Evolutionary conservation across 2,888 invertebrate species (phyloP).

Genomic region (Cerceris rybyensis): DNA sequence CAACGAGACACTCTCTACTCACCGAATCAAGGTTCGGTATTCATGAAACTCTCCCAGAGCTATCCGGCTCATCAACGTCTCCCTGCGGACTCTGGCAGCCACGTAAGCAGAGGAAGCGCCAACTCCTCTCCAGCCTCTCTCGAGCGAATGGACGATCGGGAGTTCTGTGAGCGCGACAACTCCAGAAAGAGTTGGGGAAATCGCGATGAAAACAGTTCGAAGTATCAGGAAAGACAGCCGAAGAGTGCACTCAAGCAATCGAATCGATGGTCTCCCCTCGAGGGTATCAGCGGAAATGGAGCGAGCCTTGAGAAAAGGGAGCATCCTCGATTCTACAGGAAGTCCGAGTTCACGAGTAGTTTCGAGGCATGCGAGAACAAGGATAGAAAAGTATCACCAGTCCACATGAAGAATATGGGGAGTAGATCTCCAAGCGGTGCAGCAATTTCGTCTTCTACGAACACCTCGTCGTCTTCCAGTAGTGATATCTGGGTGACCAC

Average conservation of each 20-base stretch:
- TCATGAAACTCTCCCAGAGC: constrained; percentile 83
- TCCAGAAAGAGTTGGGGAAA: constrained; percentile 58
- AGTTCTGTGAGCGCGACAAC: constrained; percentile 61
- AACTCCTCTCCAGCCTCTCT: constrained; percentile 81
- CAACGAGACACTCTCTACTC: constrained; percentile 81
- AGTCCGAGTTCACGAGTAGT: constrained; percentile 63
- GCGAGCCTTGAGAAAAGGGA: constrained; percentile 59
- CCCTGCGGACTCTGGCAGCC: constrained; percentile 74
- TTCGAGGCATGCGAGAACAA: constrained; percentile 60
- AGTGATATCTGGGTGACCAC: constrained; percentile 84
- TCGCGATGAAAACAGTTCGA: constrained; percentile 57
- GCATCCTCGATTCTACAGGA: constrained; percentile 63
- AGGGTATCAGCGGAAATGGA: constrained; percentile 66
- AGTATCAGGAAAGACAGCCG: constrained; percentile 72
- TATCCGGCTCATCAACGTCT: constrained; percentile 83
- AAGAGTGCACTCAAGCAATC: constrained; percentile 72
- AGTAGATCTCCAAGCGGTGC: constrained; percentile 71
- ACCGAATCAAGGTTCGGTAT: constrained; percentile 71
- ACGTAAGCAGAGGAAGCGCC: constrained; percentile 71
- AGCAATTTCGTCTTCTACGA: constrained; percentile 77
- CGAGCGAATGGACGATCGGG: constrained; percentile 77
- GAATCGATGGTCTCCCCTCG: constrained; percentile 68
- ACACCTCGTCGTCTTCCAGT: constrained; percentile 83
- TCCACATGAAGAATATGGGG: constrained; percentile 64
- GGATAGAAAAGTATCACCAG: constrained; percentile 70